Conservation (phyloP, 2,797 vertebrate genomes). For the Oreochromis mossambicus region DNA sequence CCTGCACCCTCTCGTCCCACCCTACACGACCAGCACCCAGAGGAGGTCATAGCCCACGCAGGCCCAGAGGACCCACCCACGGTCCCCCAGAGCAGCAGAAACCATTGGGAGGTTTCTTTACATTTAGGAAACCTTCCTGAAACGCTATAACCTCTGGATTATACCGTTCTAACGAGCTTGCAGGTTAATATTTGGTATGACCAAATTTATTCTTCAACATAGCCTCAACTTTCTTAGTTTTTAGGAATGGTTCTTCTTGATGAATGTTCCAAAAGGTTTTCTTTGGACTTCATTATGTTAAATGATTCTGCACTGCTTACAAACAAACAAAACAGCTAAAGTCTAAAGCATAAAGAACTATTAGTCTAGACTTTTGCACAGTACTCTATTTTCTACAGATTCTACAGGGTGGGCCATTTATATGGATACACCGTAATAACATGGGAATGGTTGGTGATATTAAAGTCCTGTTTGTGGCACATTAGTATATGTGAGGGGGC, state of each 20-base stretch:
- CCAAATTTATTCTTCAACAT: not conserved
- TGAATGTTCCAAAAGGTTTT: not conserved
- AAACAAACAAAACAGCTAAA: not conserved
- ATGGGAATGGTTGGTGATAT: too few species aligned
- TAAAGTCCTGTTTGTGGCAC: too few species aligned
- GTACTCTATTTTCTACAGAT: not conserved
- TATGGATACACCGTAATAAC: too few species aligned
- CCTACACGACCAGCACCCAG: not conserved
- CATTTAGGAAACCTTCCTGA: not conserved
- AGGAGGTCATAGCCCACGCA: not conserved
- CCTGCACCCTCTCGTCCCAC: not conserved
- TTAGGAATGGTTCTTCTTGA: not conserved
- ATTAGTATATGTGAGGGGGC: too few species aligned
- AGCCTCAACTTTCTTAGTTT: not conserved
- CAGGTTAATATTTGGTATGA: not conserved
- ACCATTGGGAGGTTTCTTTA: not conserved
- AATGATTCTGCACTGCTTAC: rapidly evolving
- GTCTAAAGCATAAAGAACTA: not conserved
- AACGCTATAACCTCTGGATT: not conserved
- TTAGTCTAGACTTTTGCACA: not conserved
- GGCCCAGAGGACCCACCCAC: not conserved
- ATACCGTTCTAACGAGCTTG: not conserved
- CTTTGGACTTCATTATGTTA: not conserved
- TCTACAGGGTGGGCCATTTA: too few species aligned
- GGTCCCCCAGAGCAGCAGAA: not conserved